Conservation (phyloP, 2,113 vertebrate species). For the Ochotona princeps region DNA sequence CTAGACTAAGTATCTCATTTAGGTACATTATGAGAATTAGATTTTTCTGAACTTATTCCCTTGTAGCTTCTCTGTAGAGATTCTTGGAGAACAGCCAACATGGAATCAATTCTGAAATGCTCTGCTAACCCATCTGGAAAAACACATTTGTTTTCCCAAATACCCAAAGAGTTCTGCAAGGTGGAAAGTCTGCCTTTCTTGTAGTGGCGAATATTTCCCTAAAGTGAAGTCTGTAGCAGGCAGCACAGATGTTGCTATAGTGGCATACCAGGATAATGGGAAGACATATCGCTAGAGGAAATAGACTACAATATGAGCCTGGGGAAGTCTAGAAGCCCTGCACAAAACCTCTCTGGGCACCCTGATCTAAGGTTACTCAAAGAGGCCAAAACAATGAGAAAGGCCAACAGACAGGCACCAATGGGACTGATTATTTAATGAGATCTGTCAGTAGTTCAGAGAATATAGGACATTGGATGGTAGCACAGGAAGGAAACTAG, state of each 20-base stretch:
- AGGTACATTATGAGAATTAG: background rate
- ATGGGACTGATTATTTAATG: background rate
- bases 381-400: background rate
- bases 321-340: background rate
- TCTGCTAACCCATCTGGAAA: conserved; percentile 37
- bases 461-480: background rate
- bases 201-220: conserved; percentile 16
- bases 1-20: background rate
- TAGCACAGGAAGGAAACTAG: background rate
- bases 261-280: background rate
- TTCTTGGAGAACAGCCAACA: conserved; percentile 32
- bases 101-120: conserved; percentile 49
- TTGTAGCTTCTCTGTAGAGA: conserved; percentile 19
- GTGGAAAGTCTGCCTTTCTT: conserved; percentile 41
- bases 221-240: conserved; percentile 43
- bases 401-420: background rate
- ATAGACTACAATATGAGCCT: background rate
- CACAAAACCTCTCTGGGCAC: background rate
- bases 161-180: conserved; percentile 39
- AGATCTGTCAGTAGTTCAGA: background rate
- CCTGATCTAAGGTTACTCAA: background rate
- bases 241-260: conserved; percentile 45
- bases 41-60: conserved; percentile 5
- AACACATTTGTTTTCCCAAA: conserved; percentile 27
- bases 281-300: background rate